phyloP scores from a whole-genome alignment of 2,113 vertebrate genomes.

The Aptenodytes forsteri region DNA sequence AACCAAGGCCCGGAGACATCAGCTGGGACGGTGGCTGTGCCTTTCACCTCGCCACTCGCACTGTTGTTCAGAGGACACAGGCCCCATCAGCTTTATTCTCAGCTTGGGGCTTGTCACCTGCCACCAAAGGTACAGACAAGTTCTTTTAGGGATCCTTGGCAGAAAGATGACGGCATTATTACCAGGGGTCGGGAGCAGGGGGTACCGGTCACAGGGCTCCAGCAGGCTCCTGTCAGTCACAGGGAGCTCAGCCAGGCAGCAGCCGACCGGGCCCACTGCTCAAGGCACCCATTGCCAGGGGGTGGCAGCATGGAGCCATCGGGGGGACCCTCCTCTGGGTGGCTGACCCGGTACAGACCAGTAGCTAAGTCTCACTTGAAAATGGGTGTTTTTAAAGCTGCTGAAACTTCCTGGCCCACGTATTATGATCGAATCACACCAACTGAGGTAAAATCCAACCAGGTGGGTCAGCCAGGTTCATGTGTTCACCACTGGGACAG shows the following conservation, averaged over 20 bases:
- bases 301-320: neutral
- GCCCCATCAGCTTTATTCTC: neutral
- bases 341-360: neutral
- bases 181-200: neutral
- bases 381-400: neutral
- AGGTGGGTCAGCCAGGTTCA: no score
- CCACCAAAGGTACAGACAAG: neutral
- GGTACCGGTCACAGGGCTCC: neutral
- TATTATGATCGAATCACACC: neutral
- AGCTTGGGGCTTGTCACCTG: neutral
- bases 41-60: neutral
- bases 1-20: neutral
- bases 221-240: neutral
- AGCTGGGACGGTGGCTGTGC: neutral
- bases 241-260: neutral
- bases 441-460: neutral
- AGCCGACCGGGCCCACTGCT: neutral
- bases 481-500: neutral
- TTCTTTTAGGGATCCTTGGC: neutral
- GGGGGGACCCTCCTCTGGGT: neutral
- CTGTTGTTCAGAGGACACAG: neutral
- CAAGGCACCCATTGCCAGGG: neutral
- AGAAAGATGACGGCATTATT: neutral
- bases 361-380: rapidly evolving
- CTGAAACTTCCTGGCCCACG: neutral